Evolutionary conservation across 2,113 vertebrate species (phyloP), one percentile per base, ranked within the genome.

Genomic region (Onychorhynchus coronatus): DNA sequence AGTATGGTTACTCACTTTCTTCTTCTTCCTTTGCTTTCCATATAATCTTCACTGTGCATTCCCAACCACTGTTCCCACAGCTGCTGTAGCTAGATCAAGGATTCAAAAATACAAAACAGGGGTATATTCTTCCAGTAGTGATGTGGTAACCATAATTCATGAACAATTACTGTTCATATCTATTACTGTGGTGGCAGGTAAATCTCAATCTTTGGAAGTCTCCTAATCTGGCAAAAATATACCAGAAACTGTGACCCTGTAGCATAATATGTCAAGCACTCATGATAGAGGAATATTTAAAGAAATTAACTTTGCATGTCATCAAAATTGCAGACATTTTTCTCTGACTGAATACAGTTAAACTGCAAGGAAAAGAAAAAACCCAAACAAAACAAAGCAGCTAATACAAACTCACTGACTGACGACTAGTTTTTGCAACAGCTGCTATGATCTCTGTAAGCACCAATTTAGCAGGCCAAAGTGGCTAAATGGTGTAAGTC

Each of bases 381-480:
- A 53, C 0, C 4, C 30, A n/a, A 75, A 27, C 18, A 8, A 52
- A 68, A 30, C 41, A 42, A 68, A 47, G 1, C n/a, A 74, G 16
- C 49, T 62, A 83, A 77, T 61, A 79, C 20, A 96, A 96, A 67
- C 28, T 79, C 46, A 86, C n/a, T 78, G 91, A 72, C 66, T 96
- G 75, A n/a, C 94, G 35, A 76, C 39, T 56, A 74, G 17, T 71
- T 73, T 85, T 53, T 82, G 27, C 16, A 90, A 62, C 72, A 94
- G 80, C 67, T 96, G 85, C 27, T 91, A 37, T 61, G 53, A 59
- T 75, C 4, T 2, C 37, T 59, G 11, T 31, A 91, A 94, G 68
- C 18, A 50, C 13, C 37, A 63, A 59, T 82, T 79, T 46, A 87
- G 39, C 39, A 70, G 47, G 55, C 15, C 52, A 87, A 82, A 68